These are phyloP conservation scores for Microcebus lehilahytsara DNA, from an alignment of 2,113 vertebrate species.

Conservation along the genomic window DNA sequence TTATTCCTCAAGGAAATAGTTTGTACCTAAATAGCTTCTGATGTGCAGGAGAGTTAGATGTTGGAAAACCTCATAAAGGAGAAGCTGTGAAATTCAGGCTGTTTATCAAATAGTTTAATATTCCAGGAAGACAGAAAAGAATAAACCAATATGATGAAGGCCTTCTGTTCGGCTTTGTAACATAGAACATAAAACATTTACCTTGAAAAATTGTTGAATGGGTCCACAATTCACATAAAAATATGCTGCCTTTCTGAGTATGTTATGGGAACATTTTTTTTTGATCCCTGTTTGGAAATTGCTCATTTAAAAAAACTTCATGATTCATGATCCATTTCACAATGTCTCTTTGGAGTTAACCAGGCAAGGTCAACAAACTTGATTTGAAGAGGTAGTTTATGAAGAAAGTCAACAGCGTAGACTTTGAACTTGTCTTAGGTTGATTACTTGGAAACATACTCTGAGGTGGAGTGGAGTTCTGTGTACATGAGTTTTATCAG, in stretches of 20 bases:
- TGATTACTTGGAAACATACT: not conserved
- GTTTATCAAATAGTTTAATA: constrained; percentile 62
- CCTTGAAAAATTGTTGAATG: constrained; percentile 48
- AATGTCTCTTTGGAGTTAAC: not conserved
- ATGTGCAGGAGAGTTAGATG: not conserved
- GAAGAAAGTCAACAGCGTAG: not conserved
- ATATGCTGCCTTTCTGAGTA: constrained; percentile 41
- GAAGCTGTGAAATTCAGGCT: constrained; percentile 18
- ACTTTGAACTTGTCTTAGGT: not conserved
- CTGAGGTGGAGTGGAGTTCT: not conserved
- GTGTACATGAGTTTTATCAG: not conserved
- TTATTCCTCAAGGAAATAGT: constrained; percentile 16
- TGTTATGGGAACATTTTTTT: not conserved
- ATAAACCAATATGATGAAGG: constrained; percentile 56
- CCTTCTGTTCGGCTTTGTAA: constrained; percentile 53
- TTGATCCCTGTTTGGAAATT: constrained; percentile 22
- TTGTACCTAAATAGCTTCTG: not conserved
- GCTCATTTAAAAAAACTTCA: constrained; percentile 42
- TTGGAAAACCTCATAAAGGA: not conserved
- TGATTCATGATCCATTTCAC: constrained; percentile 55
- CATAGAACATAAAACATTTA: constrained; percentile 72
- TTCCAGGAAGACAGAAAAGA: constrained; percentile 55
- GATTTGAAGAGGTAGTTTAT: constrained; percentile 10
- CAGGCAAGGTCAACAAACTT: not conserved
- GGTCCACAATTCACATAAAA: constrained; percentile 62